Conservation (phyloP, 2,888 invertebrate species). For the Falcaria lacertinaria region DNA sequence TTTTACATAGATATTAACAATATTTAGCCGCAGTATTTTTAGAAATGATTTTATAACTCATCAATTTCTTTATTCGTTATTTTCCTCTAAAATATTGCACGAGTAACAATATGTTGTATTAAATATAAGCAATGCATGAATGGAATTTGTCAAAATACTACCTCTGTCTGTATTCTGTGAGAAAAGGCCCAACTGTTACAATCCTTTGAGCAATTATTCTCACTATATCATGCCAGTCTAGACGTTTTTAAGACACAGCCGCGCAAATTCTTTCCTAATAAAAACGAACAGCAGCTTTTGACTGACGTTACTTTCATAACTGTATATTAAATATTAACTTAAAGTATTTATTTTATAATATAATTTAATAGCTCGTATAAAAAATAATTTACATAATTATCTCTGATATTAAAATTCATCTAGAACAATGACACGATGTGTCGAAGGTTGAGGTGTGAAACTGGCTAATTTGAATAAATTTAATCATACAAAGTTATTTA, state of each 20-base stretch:
- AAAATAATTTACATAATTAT: background rate
- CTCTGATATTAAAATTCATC: background rate
- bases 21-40: no score
- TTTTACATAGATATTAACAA: no score
- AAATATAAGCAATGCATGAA: no score
- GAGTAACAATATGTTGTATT: no score
- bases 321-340: no score
- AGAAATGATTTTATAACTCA: no score
- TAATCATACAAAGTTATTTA: background rate
- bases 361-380: no score
- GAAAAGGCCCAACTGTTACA: conserved; percentile 48
- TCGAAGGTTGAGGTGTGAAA: conserved; percentile 2
- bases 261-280: background rate
- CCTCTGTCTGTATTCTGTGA: conserved; percentile 30
- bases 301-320: background rate
- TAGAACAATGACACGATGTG: background rate
- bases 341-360: no score
- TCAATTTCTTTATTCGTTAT: no score
- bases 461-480: conserved; percentile 1
- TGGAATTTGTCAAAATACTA: background rate
- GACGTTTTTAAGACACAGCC: conserved; percentile 20
- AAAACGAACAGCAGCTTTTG: no score
- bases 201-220: conserved; percentile 35
- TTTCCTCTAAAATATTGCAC: conserved; percentile 7
- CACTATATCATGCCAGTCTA: conserved; percentile 34